Percentiles rank a stretch among this genome's conserved stretches.
Conservation (phyloP, 2,888 invertebrate genomes). For the Scaptodrosophila latifasciaeformis region DNA sequence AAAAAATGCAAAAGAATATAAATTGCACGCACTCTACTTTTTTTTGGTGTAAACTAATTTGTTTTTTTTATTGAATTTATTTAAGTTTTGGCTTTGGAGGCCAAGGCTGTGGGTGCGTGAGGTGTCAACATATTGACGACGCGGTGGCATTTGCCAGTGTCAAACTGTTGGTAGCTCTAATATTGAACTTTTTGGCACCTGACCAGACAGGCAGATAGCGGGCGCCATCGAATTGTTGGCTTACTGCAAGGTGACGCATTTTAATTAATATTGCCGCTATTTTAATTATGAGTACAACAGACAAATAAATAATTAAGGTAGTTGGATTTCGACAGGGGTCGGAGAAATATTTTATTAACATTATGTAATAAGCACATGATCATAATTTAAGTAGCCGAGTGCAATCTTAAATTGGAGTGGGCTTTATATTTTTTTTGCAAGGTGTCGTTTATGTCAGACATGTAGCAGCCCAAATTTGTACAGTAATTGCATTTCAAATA, state of each 20-base stretch:
- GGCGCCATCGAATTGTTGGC: constrained; percentile 32
- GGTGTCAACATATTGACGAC: background rate
- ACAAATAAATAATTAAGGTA: constrained; percentile 9
- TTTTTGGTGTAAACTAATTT: too few relatives aligned
- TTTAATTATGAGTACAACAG: constrained; percentile 24
- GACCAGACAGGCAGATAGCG: constrained; percentile 40
- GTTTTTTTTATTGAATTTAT: too few relatives aligned
- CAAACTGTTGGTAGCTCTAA: too few relatives aligned
- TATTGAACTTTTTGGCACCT: constrained; percentile 52
- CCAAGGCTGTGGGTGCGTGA: constrained; percentile 46
- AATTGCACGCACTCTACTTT: background rate
- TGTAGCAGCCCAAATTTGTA: constrained; percentile 34
- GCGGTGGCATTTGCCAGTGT: constrained; percentile 4
- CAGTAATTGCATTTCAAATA: constrained; percentile 61
- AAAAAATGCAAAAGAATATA: background rate
- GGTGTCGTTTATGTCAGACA: constrained; percentile 34
- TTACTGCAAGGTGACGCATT: constrained; percentile 19
- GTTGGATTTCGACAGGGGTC: constrained; percentile 5
- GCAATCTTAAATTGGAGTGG: constrained; percentile 17
- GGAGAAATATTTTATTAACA: constrained; percentile 7
- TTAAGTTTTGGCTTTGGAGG: constrained; percentile 50
- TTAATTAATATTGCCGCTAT: constrained; percentile 21
- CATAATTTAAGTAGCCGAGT: constrained; percentile 18
- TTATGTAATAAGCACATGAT: constrained; percentile 25
- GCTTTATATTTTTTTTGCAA: constrained; percentile 42